These are phyloP conservation scores for Ciconia stormi DNA, from an alignment of 2,113 vertebrate species.

Conservation along the genomic window DNA sequence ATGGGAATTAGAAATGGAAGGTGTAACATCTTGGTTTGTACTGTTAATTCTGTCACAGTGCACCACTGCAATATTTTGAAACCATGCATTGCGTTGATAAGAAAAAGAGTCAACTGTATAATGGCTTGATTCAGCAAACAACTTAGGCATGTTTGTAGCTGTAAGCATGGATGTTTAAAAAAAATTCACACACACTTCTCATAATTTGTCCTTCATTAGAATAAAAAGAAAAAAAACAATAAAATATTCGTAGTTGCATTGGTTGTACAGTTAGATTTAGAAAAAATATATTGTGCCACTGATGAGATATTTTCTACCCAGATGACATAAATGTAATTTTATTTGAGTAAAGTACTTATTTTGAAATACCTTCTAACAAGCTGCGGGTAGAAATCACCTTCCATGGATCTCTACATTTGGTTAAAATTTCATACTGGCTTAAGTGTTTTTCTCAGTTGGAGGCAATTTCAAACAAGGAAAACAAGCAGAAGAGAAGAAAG, in stretches of 20 bases:
- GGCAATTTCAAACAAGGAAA: not conserved
- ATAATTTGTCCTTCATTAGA: not conserved
- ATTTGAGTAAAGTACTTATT: not conserved
- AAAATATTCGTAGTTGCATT: not conserved
- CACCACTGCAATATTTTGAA: not conserved
- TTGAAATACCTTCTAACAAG: not conserved
- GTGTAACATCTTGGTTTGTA: not conserved
- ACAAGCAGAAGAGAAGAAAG: not conserved
- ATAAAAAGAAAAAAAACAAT: not conserved
- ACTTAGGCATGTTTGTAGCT: not conserved
- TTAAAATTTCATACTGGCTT: not conserved
- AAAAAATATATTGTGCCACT: not conserved
- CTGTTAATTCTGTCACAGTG: not conserved
- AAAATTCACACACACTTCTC: accelerated
- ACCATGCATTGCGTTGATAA: not conserved
- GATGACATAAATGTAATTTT: not conserved
- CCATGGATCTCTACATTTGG: not conserved
- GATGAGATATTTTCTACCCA: not conserved
- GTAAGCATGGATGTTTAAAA: not conserved
- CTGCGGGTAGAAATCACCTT: not conserved
- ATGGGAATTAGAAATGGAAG: not conserved
- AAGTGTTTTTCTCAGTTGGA: not conserved
- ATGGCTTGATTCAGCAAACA: not conserved
- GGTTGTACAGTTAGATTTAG: not conserved
- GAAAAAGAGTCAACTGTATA: not conserved